Percentiles rank a stretch among this genome's conserved stretches.
Evolutionary conservation across 2,888 invertebrate species (phyloP).

Genomic region (Muscina levida): DNA sequence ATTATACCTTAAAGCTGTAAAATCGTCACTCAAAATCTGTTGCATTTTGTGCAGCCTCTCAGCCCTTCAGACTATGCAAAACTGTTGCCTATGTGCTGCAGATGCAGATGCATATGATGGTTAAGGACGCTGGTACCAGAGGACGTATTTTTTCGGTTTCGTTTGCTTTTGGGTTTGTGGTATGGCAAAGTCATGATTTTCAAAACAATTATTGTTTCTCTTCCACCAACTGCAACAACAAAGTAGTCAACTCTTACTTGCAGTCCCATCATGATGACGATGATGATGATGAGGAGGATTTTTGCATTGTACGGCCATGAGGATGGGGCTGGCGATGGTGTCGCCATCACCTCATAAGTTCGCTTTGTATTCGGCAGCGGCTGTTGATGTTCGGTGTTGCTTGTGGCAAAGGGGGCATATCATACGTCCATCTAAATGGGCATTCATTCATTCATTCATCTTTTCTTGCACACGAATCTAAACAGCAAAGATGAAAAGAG

Average conservation of each 20-base stretch:
- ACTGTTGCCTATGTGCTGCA: conserved; percentile 30
- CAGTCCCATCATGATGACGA: conserved; percentile 34
- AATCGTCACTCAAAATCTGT: conserved; percentile 54
- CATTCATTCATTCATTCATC: conserved; percentile 54
- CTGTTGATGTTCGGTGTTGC: not conserved
- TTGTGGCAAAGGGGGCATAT: conserved; percentile 37
- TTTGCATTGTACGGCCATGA: conserved; percentile 35
- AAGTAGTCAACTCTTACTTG: not conserved
- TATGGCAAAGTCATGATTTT: conserved; percentile 57
- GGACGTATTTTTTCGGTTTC: conserved; percentile 16
- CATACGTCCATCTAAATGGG: conserved; percentile 49
- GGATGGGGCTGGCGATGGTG: conserved; percentile 21
- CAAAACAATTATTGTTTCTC: conserved; percentile 49
- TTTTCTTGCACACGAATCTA: conserved; percentile 9
- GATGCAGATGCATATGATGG: conserved; percentile 33
- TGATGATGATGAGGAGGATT: conserved; percentile 39
- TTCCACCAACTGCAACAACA: conserved; percentile 1
- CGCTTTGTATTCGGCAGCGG: not conserved
- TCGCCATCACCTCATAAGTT: conserved; percentile 54
- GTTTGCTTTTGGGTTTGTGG: not conserved
- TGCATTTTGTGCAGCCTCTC: not conserved
- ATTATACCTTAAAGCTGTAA: conserved; percentile 57
- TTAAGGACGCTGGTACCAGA: no score
- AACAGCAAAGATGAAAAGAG: conserved; percentile 29
- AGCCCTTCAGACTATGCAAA: no score